Percentiles rank a stretch among this genome's conserved stretches.
phyloP scores from a whole-genome alignment of 1,140 invertebrate genomes.

The Asbolus verrucosus region DNA sequence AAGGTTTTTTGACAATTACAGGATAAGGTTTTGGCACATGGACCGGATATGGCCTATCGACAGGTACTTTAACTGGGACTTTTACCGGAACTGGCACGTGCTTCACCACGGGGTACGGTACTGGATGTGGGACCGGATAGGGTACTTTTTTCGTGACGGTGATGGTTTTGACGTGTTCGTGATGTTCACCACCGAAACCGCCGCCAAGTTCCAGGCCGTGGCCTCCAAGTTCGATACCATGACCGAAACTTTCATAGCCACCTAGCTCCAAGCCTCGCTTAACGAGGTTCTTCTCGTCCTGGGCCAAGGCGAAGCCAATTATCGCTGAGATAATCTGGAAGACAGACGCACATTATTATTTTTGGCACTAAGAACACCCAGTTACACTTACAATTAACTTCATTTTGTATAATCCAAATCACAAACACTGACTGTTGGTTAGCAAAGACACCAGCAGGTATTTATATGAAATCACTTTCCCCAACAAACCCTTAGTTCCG shows the following conservation, averaged over 20 bases:
- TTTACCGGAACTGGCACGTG: constrained; percentile 55
- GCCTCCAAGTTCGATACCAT: constrained; percentile 31
- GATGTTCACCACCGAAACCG: constrained; percentile 39
- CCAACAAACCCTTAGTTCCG: constrained; percentile 28
- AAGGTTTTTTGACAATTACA: constrained; percentile 70
- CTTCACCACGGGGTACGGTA: constrained; percentile 58
- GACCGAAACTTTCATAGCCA: constrained; percentile 12
- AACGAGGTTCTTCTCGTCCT: constrained; percentile 34
- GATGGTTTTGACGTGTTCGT: constrained; percentile 49
- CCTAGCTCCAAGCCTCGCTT: constrained; percentile 22
- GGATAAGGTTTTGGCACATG: constrained; percentile 70
- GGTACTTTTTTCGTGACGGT: constrained; percentile 54
- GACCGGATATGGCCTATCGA: constrained; percentile 67
- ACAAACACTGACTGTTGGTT: constrained; percentile 17
- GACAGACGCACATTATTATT: background rate
- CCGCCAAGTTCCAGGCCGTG: constrained; percentile 22
- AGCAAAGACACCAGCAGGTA: background rate
- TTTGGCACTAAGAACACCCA: background rate
- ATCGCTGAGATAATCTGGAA: constrained; percentile 23
- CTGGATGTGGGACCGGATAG: constrained; percentile 59
- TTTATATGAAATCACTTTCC: constrained; percentile 31
- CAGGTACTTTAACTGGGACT: constrained; percentile 59
- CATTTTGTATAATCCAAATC: constrained; percentile 23
- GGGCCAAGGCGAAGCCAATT: constrained; percentile 18
- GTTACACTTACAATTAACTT: constrained; percentile 27